Evolutionary conservation across 2,888 invertebrate species (phyloP), one percentile per base, ranked within the genome.

Genomic region (Criorhina ranunculi): DNA sequence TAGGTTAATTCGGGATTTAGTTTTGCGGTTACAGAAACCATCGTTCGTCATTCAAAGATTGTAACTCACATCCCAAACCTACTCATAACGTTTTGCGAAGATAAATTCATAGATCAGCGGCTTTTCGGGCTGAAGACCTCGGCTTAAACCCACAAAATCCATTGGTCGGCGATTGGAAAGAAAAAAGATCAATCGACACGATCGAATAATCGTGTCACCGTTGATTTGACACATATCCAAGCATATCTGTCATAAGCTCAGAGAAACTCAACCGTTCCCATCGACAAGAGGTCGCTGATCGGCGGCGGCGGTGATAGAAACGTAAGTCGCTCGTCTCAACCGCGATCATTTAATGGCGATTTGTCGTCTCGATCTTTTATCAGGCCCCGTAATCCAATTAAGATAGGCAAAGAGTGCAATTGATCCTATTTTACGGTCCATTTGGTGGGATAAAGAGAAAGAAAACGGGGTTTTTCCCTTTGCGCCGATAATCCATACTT

Each of bases 341-440:
- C 46, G 31, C 51, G 49, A 67, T 57, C 73, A 49, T 42, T 79
- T 83, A 83, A 85, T 79, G 64, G 69, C 69, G 75, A 80, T 85
- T 85, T 85, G 85, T 80, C 75, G 69, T 64, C 33, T 62, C 29
- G 51, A 57, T 15, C 62, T 51, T 76, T 64, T 62, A 67, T 69
- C 57, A 24, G 73, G 57, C 67, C 44, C 73, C 67, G 42, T 85
- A 85, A 85, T 85, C 85, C 85, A 85, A 85, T 85, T 85, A 85
- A 69, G 80, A 80, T 85, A 80, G 70, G 66, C 80, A 80, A 66
- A 40, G 59, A 66, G 62, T 80, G 73, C 79, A 85, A 85, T 75
- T 85, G 85, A 85, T 85, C 85, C 85, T 85, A 80, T 85, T 85
- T 85, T 51, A 85, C 79, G 80, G 85, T 79, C 85, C 80, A 85